A percentile compares a stretch with the other conserved stretches of the same genome.
These are phyloP conservation scores for Brachionus paranguensis DNA, from an alignment of 1,140 invertebrate genomes.

Conservation along the genomic window DNA sequence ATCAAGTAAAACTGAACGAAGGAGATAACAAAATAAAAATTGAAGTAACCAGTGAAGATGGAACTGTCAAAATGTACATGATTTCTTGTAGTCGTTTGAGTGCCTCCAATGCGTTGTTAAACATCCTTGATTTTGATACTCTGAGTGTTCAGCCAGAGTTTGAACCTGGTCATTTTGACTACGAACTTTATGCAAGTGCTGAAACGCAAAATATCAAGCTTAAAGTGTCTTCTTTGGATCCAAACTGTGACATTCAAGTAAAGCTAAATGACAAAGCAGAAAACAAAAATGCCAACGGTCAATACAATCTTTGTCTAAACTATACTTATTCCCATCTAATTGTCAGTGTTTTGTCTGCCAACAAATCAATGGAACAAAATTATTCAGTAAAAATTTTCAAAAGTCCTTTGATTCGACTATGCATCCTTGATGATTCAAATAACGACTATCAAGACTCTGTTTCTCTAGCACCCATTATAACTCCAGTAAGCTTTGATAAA, in stretches of 20 bases:
- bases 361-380: background rate
- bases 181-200: background rate
- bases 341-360: background rate
- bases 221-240: background rate
- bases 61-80: slow-evolving; percentile 22
- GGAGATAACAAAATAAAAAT: slow-evolving; percentile 35
- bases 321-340: background rate
- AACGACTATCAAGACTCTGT: background rate
- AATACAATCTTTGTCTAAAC: background rate
- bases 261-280: background rate
- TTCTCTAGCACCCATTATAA: background rate
- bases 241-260: background rate
- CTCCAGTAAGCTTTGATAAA: background rate
- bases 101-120: background rate
- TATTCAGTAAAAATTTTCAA: background rate
- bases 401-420: background rate
- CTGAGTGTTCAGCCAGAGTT: background rate
- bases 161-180: background rate
- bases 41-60: slow-evolving; percentile 35
- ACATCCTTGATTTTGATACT: background rate
- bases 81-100: background rate
- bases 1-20: slow-evolving; percentile 5
- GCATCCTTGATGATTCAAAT: background rate
- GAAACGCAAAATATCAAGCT: background rate
- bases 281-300: background rate